These are phyloP conservation scores for Tholera decimalis DNA, from an alignment of 2,888 invertebrate species.

Conservation along the genomic window DNA sequence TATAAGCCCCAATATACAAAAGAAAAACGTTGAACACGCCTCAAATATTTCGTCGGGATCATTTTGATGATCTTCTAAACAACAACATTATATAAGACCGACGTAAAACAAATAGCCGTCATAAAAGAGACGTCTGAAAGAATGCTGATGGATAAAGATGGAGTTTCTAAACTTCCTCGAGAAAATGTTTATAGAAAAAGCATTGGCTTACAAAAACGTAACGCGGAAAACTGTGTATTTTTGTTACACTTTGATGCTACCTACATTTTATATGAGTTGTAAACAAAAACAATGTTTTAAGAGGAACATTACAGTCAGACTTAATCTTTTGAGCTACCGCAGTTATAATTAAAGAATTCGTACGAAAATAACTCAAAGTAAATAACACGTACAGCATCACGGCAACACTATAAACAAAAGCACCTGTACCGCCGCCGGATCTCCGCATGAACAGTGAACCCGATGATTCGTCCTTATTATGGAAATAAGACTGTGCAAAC, in stretches of 20 bases:
- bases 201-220: slow-evolving; percentile 40
- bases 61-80: slow-evolving; percentile 48
- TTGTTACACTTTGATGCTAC: slow-evolving; percentile 19
- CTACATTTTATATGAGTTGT: slow-evolving; percentile 18
- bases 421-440: slow-evolving; percentile 49
- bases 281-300: slow-evolving; percentile 36
- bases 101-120: slow-evolving; percentile 44
- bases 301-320: slow-evolving; percentile 26
- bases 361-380: slow-evolving; percentile 45
- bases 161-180: slow-evolving; percentile 38
- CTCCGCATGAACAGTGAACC: slow-evolving; percentile 59
- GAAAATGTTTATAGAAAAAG: slow-evolving; percentile 48
- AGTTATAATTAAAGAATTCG: slow-evolving; percentile 32
- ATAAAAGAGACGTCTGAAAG: slow-evolving; percentile 48
- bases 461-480: slow-evolving; percentile 72
- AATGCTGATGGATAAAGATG: slow-evolving; percentile 50
- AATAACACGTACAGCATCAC: slow-evolving; percentile 30
- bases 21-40: slow-evolving; percentile 19
- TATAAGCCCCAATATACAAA: not conserved
- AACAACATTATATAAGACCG: slow-evolving; percentile 42
- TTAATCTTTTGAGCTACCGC: slow-evolving; percentile 29
- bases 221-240: slow-evolving; percentile 31
- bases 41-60: slow-evolving; percentile 20
- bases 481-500: slow-evolving; percentile 71
- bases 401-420: slow-evolving; percentile 41